Base-by-base conservation (phyloP, 1,140 invertebrate species). In the Apis cerana region DNA sequence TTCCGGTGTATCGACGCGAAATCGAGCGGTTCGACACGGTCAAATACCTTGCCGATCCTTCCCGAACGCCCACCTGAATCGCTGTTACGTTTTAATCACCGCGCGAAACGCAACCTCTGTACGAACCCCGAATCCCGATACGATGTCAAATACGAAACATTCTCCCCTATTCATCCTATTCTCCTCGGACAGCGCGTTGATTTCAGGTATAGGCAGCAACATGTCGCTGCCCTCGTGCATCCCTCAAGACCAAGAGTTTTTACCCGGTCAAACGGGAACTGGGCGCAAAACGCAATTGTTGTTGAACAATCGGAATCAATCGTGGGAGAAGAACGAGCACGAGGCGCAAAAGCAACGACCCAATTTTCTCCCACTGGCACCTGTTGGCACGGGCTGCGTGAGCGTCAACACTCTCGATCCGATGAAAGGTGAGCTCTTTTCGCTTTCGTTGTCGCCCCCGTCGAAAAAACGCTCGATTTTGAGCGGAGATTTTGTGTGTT, bases 121-220 rank as follows among this genome's bases (percentile, higher is more conserved):
- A 10, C 33, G 33, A 33, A 33, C 3, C 12, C 70, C 33, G 54
- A 74, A 43, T 13, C 52, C 15, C 9, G 13, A 50, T 2, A 0
- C 33, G 5, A 43, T 15, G 21, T 33, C 8, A 21, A 23, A 61
- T 2, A 7, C 21, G 21, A 12, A n/a, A 64, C 17, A 33, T 33
- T 33, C 33, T 33, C 33, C 33, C 33, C 33, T 33, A 69, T 13
- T 1, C 3, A 12, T 33, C 17, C 17, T 11, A 33, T 56, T 64
- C n/a, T 68, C 33, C 23, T 33, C 50, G 65, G 56, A 8, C 56
- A 93, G 92, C 43, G 92, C 92, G 23, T 83, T 94, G 15, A 90
- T 94, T 61, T 87, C 89, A 17, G 91, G 92, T 15, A 90, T 94
- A n/a, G 93, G 92, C 71, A 93, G 93, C 76, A 94, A 93, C 84